phyloP scores from a whole-genome alignment of 2,888 invertebrate species.

The Cephus nigrinus region DNA sequence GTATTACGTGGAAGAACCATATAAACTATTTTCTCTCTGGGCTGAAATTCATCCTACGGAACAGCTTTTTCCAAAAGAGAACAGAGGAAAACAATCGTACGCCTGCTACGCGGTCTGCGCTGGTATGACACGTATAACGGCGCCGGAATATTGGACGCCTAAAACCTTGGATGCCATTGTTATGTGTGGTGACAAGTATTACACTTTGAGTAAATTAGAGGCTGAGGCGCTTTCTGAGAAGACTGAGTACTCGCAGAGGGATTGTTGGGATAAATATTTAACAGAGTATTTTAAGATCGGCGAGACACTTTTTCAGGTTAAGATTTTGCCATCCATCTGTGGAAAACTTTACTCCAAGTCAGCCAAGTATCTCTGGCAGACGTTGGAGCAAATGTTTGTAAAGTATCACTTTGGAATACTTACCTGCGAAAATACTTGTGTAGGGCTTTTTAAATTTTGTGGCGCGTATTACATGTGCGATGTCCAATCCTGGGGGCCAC shows the following conservation, averaged over 20 bases:
- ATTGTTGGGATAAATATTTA: slow-evolving; percentile 36
- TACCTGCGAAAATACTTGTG: slow-evolving; percentile 48
- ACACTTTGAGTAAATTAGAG: slow-evolving; percentile 43
- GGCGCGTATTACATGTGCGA: slow-evolving; percentile 55
- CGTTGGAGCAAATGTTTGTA: slow-evolving; percentile 46
- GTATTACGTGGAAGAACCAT: slow-evolving; percentile 77
- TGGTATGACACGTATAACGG: slow-evolving; percentile 54
- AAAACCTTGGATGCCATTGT: slow-evolving; percentile 53
- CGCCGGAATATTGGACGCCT: slow-evolving; percentile 57
- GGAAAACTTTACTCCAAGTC: slow-evolving; percentile 43
- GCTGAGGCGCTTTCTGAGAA: slow-evolving; percentile 32
- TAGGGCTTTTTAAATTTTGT: slow-evolving; percentile 53
- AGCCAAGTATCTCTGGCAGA: slow-evolving; percentile 41
- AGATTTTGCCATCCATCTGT: slow-evolving; percentile 36
- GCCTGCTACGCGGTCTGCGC: slow-evolving; percentile 71
- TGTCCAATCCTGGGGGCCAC: slow-evolving; percentile 50
- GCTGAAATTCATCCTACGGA: slow-evolving; percentile 75
- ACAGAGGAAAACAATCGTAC: slow-evolving; percentile 75
- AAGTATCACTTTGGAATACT: slow-evolving; percentile 47
- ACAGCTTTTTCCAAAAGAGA: slow-evolving; percentile 67
- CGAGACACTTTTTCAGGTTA: slow-evolving; percentile 47
- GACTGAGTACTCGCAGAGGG: slow-evolving; percentile 24
- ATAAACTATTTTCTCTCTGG: slow-evolving; percentile 77
- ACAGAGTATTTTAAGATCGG: slow-evolving; percentile 47
- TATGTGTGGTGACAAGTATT: slow-evolving; percentile 53